A percentile compares a stretch with the other conserved stretches of the same genome.
phyloP scores from a whole-genome alignment of 2,113 vertebrate species.

The Hymenochirus boettgeri region DNA sequence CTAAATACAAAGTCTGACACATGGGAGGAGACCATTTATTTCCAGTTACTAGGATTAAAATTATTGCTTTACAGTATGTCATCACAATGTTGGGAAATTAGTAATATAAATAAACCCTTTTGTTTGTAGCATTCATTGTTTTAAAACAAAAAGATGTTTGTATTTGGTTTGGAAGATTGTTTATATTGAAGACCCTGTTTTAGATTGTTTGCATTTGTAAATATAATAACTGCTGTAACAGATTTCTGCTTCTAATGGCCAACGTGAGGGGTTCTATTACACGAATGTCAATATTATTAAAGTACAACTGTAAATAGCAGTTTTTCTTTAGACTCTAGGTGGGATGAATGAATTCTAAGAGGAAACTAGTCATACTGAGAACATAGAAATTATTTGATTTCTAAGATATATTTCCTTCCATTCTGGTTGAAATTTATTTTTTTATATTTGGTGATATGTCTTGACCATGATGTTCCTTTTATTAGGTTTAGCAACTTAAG shows the following conservation, averaged over 20 bases:
- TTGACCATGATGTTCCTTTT: conserved; percentile 54
- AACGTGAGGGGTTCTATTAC: conserved; percentile 53
- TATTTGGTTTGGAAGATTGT: conserved; percentile 56
- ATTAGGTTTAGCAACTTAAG: conserved; percentile 64
- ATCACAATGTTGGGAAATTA: conserved; percentile 10
- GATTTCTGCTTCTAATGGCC: conserved; percentile 52
- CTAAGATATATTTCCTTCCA: conserved; percentile 55
- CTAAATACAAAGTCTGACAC: conserved; percentile 71
- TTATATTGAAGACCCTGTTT: conserved; percentile 57
- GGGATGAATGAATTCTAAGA: conserved; percentile 63
- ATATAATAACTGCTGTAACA: conserved; percentile 55
- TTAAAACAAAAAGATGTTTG: conserved; percentile 61
- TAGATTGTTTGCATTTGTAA: conserved; percentile 72
- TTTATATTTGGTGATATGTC: conserved; percentile 63
- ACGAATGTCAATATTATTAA: conserved; percentile 55
- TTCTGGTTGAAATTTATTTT: conserved; percentile 62
- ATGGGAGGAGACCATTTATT: conserved; percentile 52
- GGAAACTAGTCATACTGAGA: conserved; percentile 68
- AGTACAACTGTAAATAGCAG: conserved; percentile 69
- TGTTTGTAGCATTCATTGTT: conserved; percentile 34
- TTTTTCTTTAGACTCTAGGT: conserved; percentile 64
- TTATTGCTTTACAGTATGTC: conserved; percentile 33
- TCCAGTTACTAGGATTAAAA: conserved; percentile 47
- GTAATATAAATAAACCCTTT: conserved; percentile 51
- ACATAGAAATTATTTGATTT: conserved; percentile 63